Evolutionary conservation across 2,888 invertebrate species (phyloP).

Genomic region (Limenitis camilla): DNA sequence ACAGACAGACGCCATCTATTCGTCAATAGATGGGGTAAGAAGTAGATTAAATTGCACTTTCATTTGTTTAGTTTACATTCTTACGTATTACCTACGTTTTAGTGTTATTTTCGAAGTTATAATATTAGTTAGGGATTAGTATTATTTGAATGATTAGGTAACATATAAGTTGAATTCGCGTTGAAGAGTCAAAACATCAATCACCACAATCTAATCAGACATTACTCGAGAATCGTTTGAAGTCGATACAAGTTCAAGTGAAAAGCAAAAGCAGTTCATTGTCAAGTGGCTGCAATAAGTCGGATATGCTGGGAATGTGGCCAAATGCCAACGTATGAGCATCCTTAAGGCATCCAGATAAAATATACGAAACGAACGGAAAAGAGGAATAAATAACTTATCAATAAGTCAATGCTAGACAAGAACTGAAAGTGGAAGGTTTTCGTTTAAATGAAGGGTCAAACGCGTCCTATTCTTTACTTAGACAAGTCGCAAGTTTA

Average conservation of each 20-base stretch:
- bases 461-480: too few species aligned
- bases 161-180: background rate
- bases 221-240: conserved; percentile 18
- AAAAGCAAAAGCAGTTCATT: conserved; percentile 6
- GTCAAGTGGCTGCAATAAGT: conserved; percentile 15
- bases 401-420: too few species aligned
- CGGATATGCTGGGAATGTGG: conserved; percentile 19
- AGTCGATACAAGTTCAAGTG: conserved; percentile 12
- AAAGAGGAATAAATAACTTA: too few species aligned
- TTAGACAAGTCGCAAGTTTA: too few species aligned
- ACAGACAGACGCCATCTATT: too few species aligned
- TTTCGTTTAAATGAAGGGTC: too few species aligned
- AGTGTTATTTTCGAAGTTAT: too few species aligned
- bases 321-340: conserved; percentile 12
- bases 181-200: background rate
- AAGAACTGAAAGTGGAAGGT: too few species aligned
- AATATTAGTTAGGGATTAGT: background rate
- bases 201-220: conserved; percentile 3
- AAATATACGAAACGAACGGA: background rate
- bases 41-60: too few species aligned
- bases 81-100: too few species aligned
- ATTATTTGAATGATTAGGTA: background rate
- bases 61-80: too few species aligned
- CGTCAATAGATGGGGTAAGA: too few species aligned
- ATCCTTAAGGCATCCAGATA: conserved; percentile 12